phyloP scores from a whole-genome alignment of 2,888 invertebrate genomes.

The Callinectes sapidus region DNA sequence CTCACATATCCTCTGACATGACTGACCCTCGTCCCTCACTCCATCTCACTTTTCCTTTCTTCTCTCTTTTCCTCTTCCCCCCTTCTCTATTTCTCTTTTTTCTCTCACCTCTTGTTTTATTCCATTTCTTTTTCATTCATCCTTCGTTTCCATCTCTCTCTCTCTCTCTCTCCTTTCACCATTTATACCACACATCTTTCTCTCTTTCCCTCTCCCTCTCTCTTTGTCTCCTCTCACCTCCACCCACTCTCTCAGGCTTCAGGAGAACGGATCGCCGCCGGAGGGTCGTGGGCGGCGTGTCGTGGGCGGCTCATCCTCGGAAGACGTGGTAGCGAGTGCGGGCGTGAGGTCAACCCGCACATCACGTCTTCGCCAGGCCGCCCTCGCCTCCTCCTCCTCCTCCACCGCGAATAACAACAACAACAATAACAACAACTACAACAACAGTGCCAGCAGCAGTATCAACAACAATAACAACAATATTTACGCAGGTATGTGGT shows the following conservation, averaged over 20 bases:
- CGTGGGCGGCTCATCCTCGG: conserved; percentile 42
- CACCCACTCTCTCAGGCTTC: conserved; percentile 45
- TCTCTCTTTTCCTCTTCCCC: background rate
- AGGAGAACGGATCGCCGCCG: conserved; percentile 57
- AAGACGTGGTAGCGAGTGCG: conserved; percentile 42
- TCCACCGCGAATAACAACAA: conserved; percentile 44
- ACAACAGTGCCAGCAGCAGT: conserved; percentile 22
- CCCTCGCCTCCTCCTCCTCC: conserved; percentile 56
- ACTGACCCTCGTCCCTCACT: background rate
- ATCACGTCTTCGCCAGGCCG: conserved; percentile 82
- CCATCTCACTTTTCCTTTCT: background rate
- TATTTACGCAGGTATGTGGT: background rate
- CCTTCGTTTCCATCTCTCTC: background rate
- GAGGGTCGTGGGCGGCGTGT: conserved; percentile 46
- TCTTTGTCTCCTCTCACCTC: background rate
- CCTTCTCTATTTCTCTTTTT: background rate
- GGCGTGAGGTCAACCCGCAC: conserved; percentile 83
- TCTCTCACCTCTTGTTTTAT: background rate
- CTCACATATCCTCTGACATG: background rate
- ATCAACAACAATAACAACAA: conserved; percentile 41
- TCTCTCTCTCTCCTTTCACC: background rate
- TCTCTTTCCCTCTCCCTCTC: background rate
- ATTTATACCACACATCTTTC: background rate
- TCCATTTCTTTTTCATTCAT: background rate
- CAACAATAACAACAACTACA: conserved; percentile 52